Evolutionary conservation across 2,113 vertebrate species (phyloP).

Genomic region (Scolopax mira): DNA sequence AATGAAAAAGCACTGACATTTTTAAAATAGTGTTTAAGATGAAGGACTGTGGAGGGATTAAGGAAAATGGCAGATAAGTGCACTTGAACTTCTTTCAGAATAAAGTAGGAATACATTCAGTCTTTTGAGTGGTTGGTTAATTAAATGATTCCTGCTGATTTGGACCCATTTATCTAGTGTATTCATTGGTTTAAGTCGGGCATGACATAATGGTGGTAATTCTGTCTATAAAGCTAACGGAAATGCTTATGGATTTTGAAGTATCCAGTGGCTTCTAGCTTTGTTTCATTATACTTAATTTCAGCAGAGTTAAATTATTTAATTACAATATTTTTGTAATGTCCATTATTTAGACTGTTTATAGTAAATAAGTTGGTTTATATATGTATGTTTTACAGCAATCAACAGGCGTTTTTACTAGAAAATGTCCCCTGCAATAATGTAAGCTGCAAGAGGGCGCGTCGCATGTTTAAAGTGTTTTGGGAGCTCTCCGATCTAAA

Average conservation of each 20-base stretch:
- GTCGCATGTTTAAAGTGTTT: conserved; percentile 88
- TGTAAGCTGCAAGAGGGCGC: conserved; percentile 72
- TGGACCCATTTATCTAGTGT: neutral
- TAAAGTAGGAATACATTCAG: neutral
- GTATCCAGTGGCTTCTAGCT: neutral
- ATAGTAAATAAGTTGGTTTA: neutral
- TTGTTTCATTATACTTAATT: neutral
- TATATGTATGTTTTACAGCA: conserved; percentile 69
- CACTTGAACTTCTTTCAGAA: neutral
- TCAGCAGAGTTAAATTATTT: neutral
- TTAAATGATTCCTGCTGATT: neutral
- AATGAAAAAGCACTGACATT: neutral
- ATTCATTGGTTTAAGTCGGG: neutral
- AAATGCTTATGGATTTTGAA: neutral
- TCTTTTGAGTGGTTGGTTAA: neutral
- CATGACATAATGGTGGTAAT: neutral
- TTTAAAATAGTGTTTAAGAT: neutral
- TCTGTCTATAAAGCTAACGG: neutral
- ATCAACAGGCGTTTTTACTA: conserved; percentile 89
- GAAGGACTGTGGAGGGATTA: neutral
- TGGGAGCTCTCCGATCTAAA: conserved; percentile 92
- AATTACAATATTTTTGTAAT: neutral
- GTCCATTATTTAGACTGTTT: neutral
- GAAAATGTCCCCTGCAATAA: conserved; percentile 90
- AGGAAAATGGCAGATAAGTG: neutral